Base-by-base conservation (phyloP, 2,113 vertebrate genomes). In the Ibidorhyncha struthersii region DNA sequence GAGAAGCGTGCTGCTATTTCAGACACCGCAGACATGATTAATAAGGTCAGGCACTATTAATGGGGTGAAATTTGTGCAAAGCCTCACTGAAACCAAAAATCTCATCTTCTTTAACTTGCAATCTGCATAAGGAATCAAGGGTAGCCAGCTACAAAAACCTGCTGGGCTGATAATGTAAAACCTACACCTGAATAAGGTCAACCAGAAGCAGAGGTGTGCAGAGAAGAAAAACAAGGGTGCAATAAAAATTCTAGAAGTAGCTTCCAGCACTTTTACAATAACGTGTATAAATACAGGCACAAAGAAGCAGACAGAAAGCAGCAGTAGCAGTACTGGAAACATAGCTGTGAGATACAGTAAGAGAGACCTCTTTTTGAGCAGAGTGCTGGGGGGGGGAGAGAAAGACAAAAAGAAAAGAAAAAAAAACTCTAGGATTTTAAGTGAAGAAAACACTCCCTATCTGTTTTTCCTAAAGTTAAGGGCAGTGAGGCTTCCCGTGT, bases 161-260 rank as follows among this genome's bases (percentile, higher is more conserved):
- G 8, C 43, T 63, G 79, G 36, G 36, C 47, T 3, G 0, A 7
- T 10, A 73, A n/a, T 6, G 13, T 21, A 40, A 62, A 88, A 40
- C 14, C 19, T 14, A 7, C 4, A 14, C 0, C 0, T 53, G 58
- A 53, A 41, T 22, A 36, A 41, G 30, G 8, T 29, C 30, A 49
- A 36, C 5, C 21, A 58, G 41, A 30, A 79, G 41, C 47, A 82
- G 55, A 84, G 12, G 4, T 27, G n/a, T 5, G 12, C 27, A 52
- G 41, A 27, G n/a, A 10, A 36, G n/a, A 41, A 79, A 71, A 50
- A 14, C 0, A 36, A 4, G 11, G 9, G 14, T 41, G 8, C 4
- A 38, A 49, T 34, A 36, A 53, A 85, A 62, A 29, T 7, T 3
- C 9, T 65, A 16, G 41, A 63, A 36, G 43, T 18, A 47, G 12